Evolutionary conservation across 2,888 invertebrate genomes (phyloP).

Genomic region (Stenoptilia bipunctidactyla): DNA sequence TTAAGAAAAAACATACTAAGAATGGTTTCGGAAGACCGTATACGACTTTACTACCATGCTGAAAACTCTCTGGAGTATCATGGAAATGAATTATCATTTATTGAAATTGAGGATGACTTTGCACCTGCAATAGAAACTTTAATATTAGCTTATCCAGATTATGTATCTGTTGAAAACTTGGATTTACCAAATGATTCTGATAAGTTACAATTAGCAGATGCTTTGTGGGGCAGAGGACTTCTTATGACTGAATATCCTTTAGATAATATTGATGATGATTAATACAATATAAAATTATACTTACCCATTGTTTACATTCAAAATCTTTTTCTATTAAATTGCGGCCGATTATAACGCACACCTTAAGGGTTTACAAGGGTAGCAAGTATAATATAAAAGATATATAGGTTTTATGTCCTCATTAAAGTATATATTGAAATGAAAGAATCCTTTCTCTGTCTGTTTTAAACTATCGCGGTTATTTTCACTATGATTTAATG

Average conservation of each 20-base stretch:
- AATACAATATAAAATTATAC: conserved; percentile 16
- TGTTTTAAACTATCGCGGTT: too few relatives aligned
- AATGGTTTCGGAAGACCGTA: conserved; percentile 74
- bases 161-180: conserved; percentile 78
- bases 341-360: too few relatives aligned
- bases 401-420: too few relatives aligned
- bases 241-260: conserved; percentile 79
- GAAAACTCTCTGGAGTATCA: conserved; percentile 91
- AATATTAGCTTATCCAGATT: conserved; percentile 82
- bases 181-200: conserved; percentile 74
- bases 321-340: too few relatives aligned
- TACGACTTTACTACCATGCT: conserved; percentile 82
- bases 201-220: conserved; percentile 75
- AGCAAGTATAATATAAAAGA: too few relatives aligned
- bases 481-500: too few relatives aligned
- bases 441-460: too few relatives aligned
- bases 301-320: too few relatives aligned
- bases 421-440: too few relatives aligned
- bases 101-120: conserved; percentile 79
- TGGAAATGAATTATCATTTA: conserved; percentile 76
- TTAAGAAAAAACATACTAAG: conserved; percentile 67
- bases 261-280: conserved; percentile 52
- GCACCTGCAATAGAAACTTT: conserved; percentile 80
- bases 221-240: conserved; percentile 87
- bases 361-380: too few relatives aligned